Base-by-base conservation (phyloP, 2,888 invertebrate genomes). In the Margaritifera margaritifera region DNA sequence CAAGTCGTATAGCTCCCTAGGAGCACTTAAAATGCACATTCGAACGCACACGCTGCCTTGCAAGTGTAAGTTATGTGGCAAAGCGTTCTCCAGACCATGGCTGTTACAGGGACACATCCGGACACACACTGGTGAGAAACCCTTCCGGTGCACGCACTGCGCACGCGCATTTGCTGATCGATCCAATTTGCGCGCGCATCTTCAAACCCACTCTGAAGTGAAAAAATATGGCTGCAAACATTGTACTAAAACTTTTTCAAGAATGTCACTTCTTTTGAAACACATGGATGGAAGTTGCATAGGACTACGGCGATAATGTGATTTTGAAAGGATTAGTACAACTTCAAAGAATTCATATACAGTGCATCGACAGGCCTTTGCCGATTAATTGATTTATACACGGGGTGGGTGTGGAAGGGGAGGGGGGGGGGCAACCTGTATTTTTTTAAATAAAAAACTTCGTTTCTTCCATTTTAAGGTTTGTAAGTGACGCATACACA, bases 1-100 rank as follows among this genome's bases (percentile, higher is more conserved):
- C 75, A 98, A 98, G 91, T 94, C 96, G 31, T 99, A 99, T 91
- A 95, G 96, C 18, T 96, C 96, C 0, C 91, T 98, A 77, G 98
- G 98, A 1, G 98, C 99, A 0, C 92, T 99, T 18, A 99, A 99
- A 91, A 99, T 99, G 98, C 99, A 99, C 91, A 98, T 98, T 82
- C 93, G 98, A 72, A 99, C 98, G 6, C 99, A 99, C 91, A 99
- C 98, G 2, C 91, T 98, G 83, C 99, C 99, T 11, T 98, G 98
- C 92, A 98, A 98, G 91, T 99, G 99, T 87, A 94, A 95, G 82
- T 92, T 97, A 58, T 99, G 98, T 88, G 98, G 98, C 53, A 99
- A 99, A 89, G 97, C 98, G 11, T 99, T 99, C 92, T 97, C 97
- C 31, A 92, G 98, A 20, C 98, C 98, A 5, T 99, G 98, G 98